Evolutionary conservation across 1,140 invertebrate genomes (phyloP), one percentile per base, ranked within the genome.

Genomic region (Caenorhabditis latens): DNA sequence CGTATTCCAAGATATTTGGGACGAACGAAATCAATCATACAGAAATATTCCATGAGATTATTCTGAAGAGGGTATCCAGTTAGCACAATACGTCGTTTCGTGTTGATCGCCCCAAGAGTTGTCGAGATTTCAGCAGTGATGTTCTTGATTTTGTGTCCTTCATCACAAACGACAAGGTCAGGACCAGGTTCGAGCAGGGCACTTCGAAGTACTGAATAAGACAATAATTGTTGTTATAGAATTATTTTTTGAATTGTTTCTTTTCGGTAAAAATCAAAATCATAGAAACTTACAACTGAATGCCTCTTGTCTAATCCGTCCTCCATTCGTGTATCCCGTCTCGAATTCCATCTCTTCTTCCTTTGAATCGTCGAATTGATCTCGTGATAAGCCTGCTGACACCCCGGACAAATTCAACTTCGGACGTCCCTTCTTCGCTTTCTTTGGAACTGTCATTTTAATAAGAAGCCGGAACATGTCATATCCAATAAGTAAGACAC

Each of bases 1-100:
- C 97, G 96, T 9, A 96, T 96, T 65, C 96, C 97, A 24, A 95
- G 89, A 96, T 94, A 94, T 93, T 97, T 97, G 0, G 97, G 97
- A 63, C 97, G 94, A 0, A 98, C 97, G 92, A 98, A 98, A 90
- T 98, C 96, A 14, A 91, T 85, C 91, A 93, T 91, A 86, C 90
- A 94, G 96, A 96, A 98, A 92, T 98, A 98, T 93, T 98, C 97
- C 48, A 88, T 79, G 2, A 98, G 93, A 94, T 98, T 98, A 93
- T 98, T 98, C 93, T 98, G 97, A n/a, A 98, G 93, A 0, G 97
- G 97, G 94, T 98, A 98, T 21, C 97, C 97, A 11, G 97, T 98
- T 7, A 98, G 93, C 2, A 98, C 96, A 32, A 98, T 95, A 83
- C 97, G 94, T 42, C 97, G 94, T 91, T 96, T 92, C 2, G 97